Base-by-base conservation (phyloP, 2,888 invertebrate species). In the Plebejus melissa region DNA sequence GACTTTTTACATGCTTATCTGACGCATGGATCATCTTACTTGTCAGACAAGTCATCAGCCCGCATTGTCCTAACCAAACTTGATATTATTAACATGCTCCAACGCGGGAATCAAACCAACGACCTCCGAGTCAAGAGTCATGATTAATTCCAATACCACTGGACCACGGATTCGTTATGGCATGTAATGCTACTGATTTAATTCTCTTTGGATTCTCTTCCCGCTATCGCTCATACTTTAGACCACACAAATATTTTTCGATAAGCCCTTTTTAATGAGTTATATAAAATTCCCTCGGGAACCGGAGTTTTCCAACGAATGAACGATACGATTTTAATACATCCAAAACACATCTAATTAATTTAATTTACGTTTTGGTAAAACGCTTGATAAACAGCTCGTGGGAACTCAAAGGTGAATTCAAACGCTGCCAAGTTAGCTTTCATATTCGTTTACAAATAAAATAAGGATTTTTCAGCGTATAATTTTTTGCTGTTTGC, bases 191-290 rank as follows among this genome's bases (percentile, higher is more conserved):
- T 1, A 32, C 32, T 32, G 32, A 32, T 32, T 32, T 32, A 6
- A 7, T 9, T 9, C 1, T 1, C 0, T 7, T 41, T 41, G 41
- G 7, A 7, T 2, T 41, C 0, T 9, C 7, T 38, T 6, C 2
- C n/a, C 22, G 38, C 70, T n/a, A 46, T 22, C 22, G 22, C 72
- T 13, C 7, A 9, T 6, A 32, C 5, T 11, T 72, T 72, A 3
- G 32, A 32, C 46, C 54, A 54, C 46, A 54, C 16, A 72, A 54
- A 36, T 50, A n/a, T 50, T 72, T 72, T 54, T 54, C 28, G 72
- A 72, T 72, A 72, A 72, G 72, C 54, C 72, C 36, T 54, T 46
- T 72, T 54, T 72, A 72, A 72, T 54, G 72, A 72, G 72, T 46
- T 72, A 28, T 13, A 54, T 50, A 50, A 32, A 50, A 50, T 32